phyloP scores from a whole-genome alignment of 2,113 vertebrate species.

The Zosterops hypoxanthus region DNA sequence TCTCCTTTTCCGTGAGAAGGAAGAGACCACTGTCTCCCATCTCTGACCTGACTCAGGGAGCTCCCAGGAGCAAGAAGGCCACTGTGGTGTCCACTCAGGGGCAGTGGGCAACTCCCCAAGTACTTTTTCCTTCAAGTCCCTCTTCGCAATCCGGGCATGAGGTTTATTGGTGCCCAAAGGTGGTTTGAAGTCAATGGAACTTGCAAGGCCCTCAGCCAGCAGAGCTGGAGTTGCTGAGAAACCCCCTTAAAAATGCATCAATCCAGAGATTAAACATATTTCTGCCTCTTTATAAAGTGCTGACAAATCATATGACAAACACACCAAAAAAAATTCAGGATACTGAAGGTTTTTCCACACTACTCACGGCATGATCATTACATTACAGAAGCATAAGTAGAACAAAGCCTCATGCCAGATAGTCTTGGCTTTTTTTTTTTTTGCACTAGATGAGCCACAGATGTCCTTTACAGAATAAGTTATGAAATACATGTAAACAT shows the following conservation, averaged over 20 bases:
- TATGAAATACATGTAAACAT: constrained; percentile 49
- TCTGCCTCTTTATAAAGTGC: background rate
- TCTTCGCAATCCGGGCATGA: background rate
- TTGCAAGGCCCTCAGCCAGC: background rate
- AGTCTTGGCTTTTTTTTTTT: background rate
- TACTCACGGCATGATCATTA: background rate
- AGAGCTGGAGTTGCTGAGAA: background rate
- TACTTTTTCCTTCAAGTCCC: background rate
- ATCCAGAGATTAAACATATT: background rate
- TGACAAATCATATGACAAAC: background rate
- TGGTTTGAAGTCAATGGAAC: background rate
- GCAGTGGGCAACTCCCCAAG: background rate
- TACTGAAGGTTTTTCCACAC: background rate
- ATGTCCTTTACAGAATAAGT: background rate
- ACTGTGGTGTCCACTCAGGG: background rate
- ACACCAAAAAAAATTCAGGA: background rate
- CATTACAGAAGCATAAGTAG: background rate
- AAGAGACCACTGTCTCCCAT: background rate
- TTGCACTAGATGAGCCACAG: background rate
- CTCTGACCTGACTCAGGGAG: background rate
- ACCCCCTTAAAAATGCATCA: background rate
- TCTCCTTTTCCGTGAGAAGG: background rate
- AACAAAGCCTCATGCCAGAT: background rate
- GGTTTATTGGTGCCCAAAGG: background rate
- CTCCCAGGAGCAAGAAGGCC: background rate